Evolutionary conservation across 2,113 vertebrate genomes (phyloP).

Genomic region (Pluvialis apricaria): DNA sequence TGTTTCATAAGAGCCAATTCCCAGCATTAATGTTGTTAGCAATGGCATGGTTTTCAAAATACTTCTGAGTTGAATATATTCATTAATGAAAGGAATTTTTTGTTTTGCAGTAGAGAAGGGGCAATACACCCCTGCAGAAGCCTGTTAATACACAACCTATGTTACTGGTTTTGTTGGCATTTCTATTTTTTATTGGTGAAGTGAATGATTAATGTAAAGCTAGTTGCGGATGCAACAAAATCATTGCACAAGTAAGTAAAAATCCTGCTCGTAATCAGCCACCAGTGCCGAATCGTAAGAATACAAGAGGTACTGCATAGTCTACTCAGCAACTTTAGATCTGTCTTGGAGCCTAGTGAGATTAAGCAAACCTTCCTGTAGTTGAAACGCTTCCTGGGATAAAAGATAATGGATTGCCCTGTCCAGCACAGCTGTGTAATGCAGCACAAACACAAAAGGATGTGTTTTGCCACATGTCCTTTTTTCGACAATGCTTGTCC

Average conservation of each 20-base stretch:
- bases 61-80: neutral
- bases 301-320: neutral
- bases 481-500: constrained; percentile 4
- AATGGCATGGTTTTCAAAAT: neutral
- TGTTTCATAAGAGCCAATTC: neutral
- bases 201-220: neutral
- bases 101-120: neutral
- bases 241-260: neutral
- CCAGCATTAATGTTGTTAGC: neutral
- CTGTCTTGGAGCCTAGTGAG: neutral
- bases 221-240: neutral
- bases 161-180: neutral
- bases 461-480: neutral
- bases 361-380: neutral
- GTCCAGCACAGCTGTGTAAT: neutral
- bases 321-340: rapidly evolving
- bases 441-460: neutral
- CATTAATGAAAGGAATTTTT: neutral
- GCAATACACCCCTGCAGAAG: neutral
- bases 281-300: neutral
- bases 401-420: neutral
- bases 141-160: neutral
- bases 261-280: neutral
- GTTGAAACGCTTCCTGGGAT: rapidly evolving
- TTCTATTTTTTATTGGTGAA: neutral